A percentile compares a stretch with the other conserved stretches of the same genome.
Evolutionary conservation across 1,140 invertebrate species (phyloP).

Genomic region (Pseudomyrmex gracilis): DNA sequence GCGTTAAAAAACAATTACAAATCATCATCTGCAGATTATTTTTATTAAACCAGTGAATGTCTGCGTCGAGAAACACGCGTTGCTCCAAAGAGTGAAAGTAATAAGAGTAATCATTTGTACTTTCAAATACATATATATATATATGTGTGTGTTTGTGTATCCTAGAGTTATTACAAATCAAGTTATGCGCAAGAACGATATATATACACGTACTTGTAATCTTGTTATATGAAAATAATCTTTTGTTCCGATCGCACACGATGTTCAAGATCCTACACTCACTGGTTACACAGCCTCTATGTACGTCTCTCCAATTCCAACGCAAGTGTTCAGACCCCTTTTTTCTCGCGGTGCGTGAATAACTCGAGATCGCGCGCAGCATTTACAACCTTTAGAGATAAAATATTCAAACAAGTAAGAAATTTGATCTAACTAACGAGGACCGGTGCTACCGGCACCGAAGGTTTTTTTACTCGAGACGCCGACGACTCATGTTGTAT

Average conservation of each 20-base stretch:
- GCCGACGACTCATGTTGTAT: slow-evolving; percentile 56
- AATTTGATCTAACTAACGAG: not conserved
- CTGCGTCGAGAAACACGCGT: not conserved
- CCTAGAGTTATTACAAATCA: slow-evolving; percentile 19
- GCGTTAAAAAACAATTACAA: not conserved
- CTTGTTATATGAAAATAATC: slow-evolving; percentile 39
- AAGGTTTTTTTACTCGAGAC: slow-evolving; percentile 26
- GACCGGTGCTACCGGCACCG: not conserved
- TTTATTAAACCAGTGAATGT: slow-evolving; percentile 14
- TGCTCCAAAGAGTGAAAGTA: not conserved
- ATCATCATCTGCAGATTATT: slow-evolving; percentile 7
- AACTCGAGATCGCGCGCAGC: slow-evolving; percentile 17
- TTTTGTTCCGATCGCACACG: slow-evolving; percentile 5
- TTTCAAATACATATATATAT: not conserved
- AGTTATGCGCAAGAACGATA: not conserved
- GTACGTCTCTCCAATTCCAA: slow-evolving; percentile 2
- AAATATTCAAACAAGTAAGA: not conserved
- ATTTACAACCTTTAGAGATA: slow-evolving; percentile 1
- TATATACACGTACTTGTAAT: not conserved
- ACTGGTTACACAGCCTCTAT: slow-evolving; percentile 4
- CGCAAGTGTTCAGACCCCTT: slow-evolving; percentile 16
- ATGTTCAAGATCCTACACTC: not conserved
- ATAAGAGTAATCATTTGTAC: slow-evolving; percentile 21
- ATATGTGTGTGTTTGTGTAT: not conserved
- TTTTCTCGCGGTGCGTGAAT: not conserved